Conservation (phyloP, 2,113 vertebrate species). For the Sturnira hondurensis region DNA sequence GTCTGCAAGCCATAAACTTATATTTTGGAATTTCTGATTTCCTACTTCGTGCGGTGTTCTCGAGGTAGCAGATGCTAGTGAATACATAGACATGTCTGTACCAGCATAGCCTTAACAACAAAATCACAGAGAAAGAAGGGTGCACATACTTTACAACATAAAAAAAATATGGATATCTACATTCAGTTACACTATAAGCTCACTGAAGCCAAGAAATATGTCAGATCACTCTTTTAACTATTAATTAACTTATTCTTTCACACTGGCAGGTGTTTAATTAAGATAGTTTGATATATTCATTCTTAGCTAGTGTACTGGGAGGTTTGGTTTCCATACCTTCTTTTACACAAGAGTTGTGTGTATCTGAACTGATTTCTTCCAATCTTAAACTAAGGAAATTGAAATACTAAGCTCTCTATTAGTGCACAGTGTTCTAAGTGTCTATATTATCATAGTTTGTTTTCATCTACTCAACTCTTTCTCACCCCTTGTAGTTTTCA, state of each 20-base stretch:
- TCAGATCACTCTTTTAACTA: neutral
- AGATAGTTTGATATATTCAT: neutral
- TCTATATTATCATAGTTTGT: neutral
- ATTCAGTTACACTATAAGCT: neutral
- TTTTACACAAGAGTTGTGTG: neutral
- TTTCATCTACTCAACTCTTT: neutral
- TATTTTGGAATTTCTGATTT: neutral
- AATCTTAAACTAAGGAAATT: neutral
- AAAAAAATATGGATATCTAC: neutral
- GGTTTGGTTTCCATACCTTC: neutral
- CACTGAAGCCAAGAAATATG: neutral
- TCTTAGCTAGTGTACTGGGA: neutral
- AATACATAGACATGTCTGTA: neutral
- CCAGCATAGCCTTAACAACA: neutral
- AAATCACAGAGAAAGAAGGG: neutral
- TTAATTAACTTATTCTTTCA: neutral
- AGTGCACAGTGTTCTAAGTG: neutral
- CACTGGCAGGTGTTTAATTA: neutral
- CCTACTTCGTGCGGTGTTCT: neutral
- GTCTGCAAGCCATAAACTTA: neutral
- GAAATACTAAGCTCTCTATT: neutral
- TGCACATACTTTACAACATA: neutral
- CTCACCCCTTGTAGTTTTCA: neutral
- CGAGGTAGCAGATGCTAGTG: neutral
- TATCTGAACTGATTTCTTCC: neutral